Conservation (phyloP, 2,888 invertebrate genomes). For the Sabellastarte sp. region DNA sequence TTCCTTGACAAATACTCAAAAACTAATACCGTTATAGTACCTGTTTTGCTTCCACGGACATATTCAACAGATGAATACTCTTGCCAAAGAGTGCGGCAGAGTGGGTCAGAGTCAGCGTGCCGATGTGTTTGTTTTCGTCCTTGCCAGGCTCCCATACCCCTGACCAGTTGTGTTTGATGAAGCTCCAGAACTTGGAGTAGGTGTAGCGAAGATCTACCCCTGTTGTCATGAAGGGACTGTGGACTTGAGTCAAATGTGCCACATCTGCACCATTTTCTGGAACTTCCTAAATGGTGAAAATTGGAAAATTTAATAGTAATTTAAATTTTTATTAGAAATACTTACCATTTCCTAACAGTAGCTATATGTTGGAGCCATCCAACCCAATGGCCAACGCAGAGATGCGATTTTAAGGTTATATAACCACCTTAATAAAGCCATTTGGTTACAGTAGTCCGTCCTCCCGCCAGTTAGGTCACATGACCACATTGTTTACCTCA, state of each 20-base stretch:
- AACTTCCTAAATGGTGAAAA: conserved; percentile 83
- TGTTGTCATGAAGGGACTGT: conserved; percentile 66
- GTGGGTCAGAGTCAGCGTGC: conserved; percentile 69
- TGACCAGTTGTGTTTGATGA: conserved; percentile 67
- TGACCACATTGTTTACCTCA: no score
- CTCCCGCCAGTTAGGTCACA: no score
- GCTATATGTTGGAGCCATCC: no score
- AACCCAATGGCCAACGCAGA: no score
- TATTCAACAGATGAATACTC: conserved; percentile 63
- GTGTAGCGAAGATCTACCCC: conserved; percentile 59
- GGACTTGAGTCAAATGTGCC: conserved; percentile 77
- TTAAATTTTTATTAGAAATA: no score
- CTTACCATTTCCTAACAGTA: no score
- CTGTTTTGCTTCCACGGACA: conserved; percentile 71
- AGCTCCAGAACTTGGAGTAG: conserved; percentile 54
- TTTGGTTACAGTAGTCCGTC: no score
- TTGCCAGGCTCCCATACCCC: conserved; percentile 65
- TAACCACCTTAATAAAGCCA: no score
- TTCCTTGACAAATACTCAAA: no score
- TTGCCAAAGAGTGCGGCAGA: conserved; percentile 66
- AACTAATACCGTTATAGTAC: conserved; percentile 56
- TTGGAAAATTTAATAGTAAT: no score
- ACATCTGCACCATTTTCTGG: conserved; percentile 88
- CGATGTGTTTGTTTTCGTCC: conserved; percentile 65
- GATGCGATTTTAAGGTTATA: no score